Conservation (phyloP, 2,113 vertebrate genomes). For the Lutjanus erythropterus region DNA sequence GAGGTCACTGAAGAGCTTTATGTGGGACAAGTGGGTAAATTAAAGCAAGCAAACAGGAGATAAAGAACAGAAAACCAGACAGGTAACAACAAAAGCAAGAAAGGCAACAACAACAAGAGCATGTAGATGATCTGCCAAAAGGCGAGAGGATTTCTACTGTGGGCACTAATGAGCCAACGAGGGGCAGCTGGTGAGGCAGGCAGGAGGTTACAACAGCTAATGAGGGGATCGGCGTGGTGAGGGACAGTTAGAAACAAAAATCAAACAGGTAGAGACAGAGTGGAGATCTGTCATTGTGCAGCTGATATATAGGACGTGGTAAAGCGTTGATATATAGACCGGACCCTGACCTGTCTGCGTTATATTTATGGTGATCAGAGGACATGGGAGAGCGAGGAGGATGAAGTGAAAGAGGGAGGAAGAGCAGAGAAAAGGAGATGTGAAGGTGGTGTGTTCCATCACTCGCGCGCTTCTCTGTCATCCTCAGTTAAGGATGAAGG, state of each 20-base stretch:
- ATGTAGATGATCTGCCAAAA: conserved; percentile 19
- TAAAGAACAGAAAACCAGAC: background rate
- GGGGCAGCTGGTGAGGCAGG: conserved; percentile 40
- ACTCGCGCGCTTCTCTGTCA: conserved; percentile 31
- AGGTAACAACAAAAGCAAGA: background rate
- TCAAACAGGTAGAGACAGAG: background rate
- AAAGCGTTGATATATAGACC: conserved; percentile 33
- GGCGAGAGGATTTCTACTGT: conserved; percentile 16
- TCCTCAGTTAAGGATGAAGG: conserved; percentile 38
- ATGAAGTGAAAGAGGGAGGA: background rate
- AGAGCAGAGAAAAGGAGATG: background rate
- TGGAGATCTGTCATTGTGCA: background rate
- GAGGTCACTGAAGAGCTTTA: too few species aligned
- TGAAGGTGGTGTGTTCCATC: conserved; percentile 14
- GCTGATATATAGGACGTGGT: background rate
- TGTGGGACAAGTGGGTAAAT: background rate
- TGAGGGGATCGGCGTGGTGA: conserved; percentile 4
- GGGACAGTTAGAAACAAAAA: background rate
- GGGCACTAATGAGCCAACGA: conserved; percentile 34
- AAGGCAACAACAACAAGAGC: background rate
- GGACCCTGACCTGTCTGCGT: background rate
- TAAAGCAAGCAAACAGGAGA: background rate
- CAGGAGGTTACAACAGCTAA: conserved; percentile 26
- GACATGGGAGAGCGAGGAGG: conserved; percentile 13
- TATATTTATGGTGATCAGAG: conserved; percentile 33